phyloP scores from a whole-genome alignment of 2,113 vertebrate species.

The Dermatemys mawii region DNA sequence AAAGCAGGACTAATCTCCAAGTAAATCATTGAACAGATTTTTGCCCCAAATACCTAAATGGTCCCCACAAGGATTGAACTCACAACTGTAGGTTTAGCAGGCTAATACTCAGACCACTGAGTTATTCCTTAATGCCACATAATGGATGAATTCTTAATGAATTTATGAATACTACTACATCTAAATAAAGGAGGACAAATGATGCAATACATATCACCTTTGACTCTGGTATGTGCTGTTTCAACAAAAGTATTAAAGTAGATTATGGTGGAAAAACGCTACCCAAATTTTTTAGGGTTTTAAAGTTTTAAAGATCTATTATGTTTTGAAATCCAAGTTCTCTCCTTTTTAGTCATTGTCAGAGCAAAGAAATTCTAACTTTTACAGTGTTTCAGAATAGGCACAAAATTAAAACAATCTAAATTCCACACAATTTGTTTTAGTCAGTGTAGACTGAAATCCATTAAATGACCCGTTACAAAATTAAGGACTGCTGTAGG shows the following conservation, averaged over 20 bases:
- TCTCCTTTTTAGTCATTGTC: not conserved
- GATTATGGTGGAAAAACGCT: not conserved
- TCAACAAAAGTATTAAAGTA: not conserved
- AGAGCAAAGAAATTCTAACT: not conserved
- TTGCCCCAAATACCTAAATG: too few relatives aligned
- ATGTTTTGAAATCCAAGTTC: not conserved
- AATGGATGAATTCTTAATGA: constrained; percentile 20
- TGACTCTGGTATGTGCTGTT: fast-evolving
- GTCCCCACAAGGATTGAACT: too few relatives aligned
- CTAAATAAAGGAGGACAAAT: constrained; percentile 55
- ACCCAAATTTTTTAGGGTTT: not conserved
- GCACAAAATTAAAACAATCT: not conserved
- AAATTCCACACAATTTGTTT: fast-evolving
- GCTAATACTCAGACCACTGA: too few relatives aligned
- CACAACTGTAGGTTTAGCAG: too few relatives aligned
- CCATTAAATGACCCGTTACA: not conserved
- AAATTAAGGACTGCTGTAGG: fast-evolving
- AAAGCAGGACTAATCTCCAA: too few relatives aligned
- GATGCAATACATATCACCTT: constrained; percentile 7
- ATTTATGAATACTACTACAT: constrained; percentile 54
- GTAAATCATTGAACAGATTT: too few relatives aligned
- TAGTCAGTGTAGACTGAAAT: not conserved
- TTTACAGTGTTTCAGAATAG: not conserved
- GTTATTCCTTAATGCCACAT: constrained; percentile 55
- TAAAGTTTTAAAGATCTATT: fast-evolving